Evolutionary conservation across 2,888 invertebrate species (phyloP), one percentile per base, ranked within the genome.

Genomic region (Schrankia costaestrigalis): DNA sequence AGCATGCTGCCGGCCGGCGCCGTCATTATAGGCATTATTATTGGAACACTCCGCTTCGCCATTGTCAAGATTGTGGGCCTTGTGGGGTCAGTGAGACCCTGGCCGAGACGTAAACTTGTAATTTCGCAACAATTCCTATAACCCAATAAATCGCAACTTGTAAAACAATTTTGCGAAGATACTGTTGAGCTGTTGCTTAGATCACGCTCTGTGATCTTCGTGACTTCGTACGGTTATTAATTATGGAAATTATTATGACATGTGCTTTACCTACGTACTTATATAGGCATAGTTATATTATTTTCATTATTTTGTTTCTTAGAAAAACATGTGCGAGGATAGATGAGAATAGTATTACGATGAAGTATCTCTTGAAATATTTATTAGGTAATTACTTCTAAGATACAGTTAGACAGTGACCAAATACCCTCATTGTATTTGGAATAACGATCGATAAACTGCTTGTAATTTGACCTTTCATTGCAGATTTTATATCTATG

Each of bases 31-130:
- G 78, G 69, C 74, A 83, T 85, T 79, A 79, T 72, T 76, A 73
- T 70, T 71, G 76, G 79, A 80, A 78, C 78, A 77, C 78, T 73
- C 72, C 60, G 70, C 62, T 63, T 66, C 69, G 77, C 83, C 84
- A 85, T 85, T 86, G 87, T 85, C 85, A 85, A 87, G 86, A 86
- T 87, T 86, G 84, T 77, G 81, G 86, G 85, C 85, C 85, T 87
- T 86, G 83, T 76, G 80, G 84, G 86, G 85, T 86, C 86, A 85
- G 80, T 56, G 51, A 59, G 72, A 71, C 71, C 76, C 66, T 25
- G 41, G 34, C 48, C 58, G n/a, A n/a, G 64, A 69, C 64, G 74
- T 72, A 75, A 78, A 72, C 77, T 76, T 73, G 78, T 82, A 85
- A 86, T 86, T 86, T 86, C 68, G 77, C 80, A 71, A 66, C 60